Evolutionary conservation across 2,888 invertebrate genomes (phyloP), one percentile per base, ranked within the genome.

Genomic region (Pocota personata): DNA sequence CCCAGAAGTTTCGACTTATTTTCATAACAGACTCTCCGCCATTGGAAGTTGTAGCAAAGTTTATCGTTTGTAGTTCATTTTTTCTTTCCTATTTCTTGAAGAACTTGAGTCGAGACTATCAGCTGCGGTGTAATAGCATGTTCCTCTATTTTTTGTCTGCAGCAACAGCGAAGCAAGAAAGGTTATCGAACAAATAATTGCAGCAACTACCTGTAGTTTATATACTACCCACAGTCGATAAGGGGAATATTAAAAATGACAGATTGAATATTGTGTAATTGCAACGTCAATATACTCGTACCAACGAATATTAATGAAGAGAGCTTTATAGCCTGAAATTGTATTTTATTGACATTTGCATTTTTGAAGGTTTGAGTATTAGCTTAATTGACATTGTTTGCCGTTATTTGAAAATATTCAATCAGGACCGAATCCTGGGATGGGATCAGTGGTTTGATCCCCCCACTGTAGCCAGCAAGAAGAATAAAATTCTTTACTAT

Each of bases 1-100:
- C 84, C 69, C 80, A 84, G 84, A 84, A 84, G 67, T 69, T 73
- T 52, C 60, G 55, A 73, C 78, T 78, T 73, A 83, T 84, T 84
- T 84, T 84, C 79, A 75, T 84, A 75, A 69, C 58, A 78, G 62
- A 67, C 35, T 50, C 35, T 55, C 27, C 55, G 37, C 50, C 35
- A 21, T 50, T 48, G 52, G 64, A 66, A 72, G 77, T 82, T 50
- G 35, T 72, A 78, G 52, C 37, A 60, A 75, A 73, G 50, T 73
- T 73, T 73, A 72, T 71, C 72, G 57, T 75, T 58, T 57, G 57
- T 60, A 66, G 32, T 27, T 32, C 3, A 1, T 30, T 60, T 43
- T 40, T 67, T 73, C 52, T 58, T 24, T 21, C 5, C 19, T 7
- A 19, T 30, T 60, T 16, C 35, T 32, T 16, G 48, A 57, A 62